A percentile compares a stretch with the other conserved stretches of the same genome.
Evolutionary conservation across 2,888 invertebrate species (phyloP).

Genomic region (Unio delphinus): DNA sequence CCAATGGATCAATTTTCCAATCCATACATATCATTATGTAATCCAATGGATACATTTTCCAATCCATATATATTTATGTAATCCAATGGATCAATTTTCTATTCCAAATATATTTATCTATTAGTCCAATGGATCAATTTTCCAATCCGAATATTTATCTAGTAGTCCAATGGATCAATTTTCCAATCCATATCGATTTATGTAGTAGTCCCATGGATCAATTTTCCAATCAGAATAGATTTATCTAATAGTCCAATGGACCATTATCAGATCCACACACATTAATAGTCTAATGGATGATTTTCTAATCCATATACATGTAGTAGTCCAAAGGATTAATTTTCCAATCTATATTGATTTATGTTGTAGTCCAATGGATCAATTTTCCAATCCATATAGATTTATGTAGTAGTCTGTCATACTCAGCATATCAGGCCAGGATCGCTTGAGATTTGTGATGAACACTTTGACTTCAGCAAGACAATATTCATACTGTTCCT

Average conservation of each 20-base stretch:
- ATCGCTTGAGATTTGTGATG: slow-evolving; percentile 36
- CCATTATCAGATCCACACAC: too few species aligned
- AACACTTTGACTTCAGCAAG: slow-evolving; percentile 41
- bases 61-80: slow-evolving; percentile 33
- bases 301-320: slow-evolving; percentile 25
- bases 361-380: too few species aligned
- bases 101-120: too few species aligned
- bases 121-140: too few species aligned
- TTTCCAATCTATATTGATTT: too few species aligned
- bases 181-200: too few species aligned
- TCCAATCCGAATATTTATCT: slow-evolving; percentile 27
- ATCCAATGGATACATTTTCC: background rate
- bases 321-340: slow-evolving; percentile 19
- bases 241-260: slow-evolving; percentile 28
- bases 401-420: slow-evolving; percentile 38
- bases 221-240: slow-evolving; percentile 23
- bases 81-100: slow-evolving; percentile 6
- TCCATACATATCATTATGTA: too few species aligned
- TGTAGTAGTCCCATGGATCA: too few species aligned
- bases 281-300: too few species aligned
- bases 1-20: background rate
- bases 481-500: slow-evolving; percentile 37
- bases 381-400: slow-evolving; percentile 22
- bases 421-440: slow-evolving; percentile 37
- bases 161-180: slow-evolving; percentile 16